Percentiles rank a stretch among this genome's conserved stretches.
Conservation (phyloP, 1,140 invertebrate species). For the Dermatophagoides farinae region DNA sequence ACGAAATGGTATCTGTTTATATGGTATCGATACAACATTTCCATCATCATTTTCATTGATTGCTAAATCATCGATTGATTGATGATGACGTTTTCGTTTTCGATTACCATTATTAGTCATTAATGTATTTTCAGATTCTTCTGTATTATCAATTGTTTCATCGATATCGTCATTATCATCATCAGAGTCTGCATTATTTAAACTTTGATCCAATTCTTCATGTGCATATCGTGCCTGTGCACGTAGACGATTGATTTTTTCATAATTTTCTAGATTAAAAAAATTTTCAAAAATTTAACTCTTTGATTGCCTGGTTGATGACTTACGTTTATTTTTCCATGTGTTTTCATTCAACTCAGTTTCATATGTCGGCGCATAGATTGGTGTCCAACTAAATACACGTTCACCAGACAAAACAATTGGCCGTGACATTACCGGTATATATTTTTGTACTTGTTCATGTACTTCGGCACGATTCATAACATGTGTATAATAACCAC, state of each 20-base stretch:
- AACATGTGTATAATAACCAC: conserved; percentile 82
- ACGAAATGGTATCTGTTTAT: too few species aligned
- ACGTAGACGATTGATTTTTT: background rate
- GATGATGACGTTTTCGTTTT: too few species aligned
- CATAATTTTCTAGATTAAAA: background rate
- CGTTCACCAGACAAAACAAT: conserved; percentile 47
- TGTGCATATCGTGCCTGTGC: background rate
- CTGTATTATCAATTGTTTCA: too few species aligned
- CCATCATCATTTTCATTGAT: too few species aligned
- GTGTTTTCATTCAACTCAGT: conserved; percentile 68
- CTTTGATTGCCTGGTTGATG: background rate
- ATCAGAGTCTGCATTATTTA: background rate
- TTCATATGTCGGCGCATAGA: conserved; percentile 68
- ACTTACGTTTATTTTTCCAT: conserved; percentile 41
- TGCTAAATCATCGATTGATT: too few species aligned
- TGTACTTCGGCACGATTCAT: conserved; percentile 70
- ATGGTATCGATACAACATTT: too few species aligned
- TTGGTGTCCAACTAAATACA: conserved; percentile 67
- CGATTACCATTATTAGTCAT: too few species aligned
- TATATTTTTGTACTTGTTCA: conserved; percentile 69
- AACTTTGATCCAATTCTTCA: background rate
- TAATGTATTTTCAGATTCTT: too few species aligned
- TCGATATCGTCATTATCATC: background rate
- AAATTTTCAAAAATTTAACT: background rate
- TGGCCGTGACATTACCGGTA: conserved; percentile 70